These are phyloP conservation scores for Oreohelix idahoensis DNA, from an alignment of 1,140 invertebrate genomes.

Conservation along the genomic window DNA sequence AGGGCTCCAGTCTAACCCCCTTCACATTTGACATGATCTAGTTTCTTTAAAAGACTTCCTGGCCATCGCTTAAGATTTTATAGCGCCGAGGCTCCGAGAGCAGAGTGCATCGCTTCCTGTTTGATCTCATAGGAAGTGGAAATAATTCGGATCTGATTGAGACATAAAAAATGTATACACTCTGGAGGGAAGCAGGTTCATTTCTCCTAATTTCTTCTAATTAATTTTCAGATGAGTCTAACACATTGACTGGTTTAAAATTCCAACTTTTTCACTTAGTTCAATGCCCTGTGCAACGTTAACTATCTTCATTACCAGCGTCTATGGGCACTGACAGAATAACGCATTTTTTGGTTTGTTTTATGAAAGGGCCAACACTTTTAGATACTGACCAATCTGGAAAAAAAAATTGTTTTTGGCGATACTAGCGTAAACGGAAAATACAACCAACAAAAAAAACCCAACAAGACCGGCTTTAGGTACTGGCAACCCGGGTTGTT, in stretches of 20 bases:
- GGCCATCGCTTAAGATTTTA: conserved; percentile 23
- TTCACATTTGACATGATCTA: conserved; percentile 24
- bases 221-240: background rate
- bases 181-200: background rate
- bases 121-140: background rate
- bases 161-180: background rate
- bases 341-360: no score
- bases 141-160: background rate
- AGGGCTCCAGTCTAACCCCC: background rate
- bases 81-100: background rate
- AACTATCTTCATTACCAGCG: no score
- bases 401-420: no score
- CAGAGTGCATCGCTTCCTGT: background rate
- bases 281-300: no score
- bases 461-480: no score
- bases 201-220: background rate
- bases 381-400: no score
- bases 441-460: no score
- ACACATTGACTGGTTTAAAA: background rate
- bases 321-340: no score
- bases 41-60: conserved; percentile 34
- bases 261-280: no score
- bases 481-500: no score
- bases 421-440: no score
- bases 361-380: no score